phyloP scores from a whole-genome alignment of 2,888 invertebrate genomes.

The Eupithecia insigniata region DNA sequence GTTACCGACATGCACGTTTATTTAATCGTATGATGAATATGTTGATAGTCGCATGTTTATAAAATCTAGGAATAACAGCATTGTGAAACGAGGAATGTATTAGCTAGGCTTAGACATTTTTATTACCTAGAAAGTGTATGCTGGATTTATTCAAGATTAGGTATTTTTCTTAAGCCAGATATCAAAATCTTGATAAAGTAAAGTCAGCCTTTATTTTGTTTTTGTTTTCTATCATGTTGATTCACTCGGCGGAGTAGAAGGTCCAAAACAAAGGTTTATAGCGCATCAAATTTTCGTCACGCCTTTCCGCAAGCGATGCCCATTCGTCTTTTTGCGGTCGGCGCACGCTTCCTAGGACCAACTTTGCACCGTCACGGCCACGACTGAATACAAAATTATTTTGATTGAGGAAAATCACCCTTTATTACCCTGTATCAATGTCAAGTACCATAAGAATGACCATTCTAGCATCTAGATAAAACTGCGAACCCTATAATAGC shows the following conservation, averaged over 20 bases:
- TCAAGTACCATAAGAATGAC: conserved; percentile 43
- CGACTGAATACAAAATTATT: conserved; percentile 55
- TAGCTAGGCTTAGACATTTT: not conserved
- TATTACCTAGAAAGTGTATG: not conserved
- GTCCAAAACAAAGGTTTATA: conserved; percentile 36
- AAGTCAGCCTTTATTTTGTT: conserved; percentile 7
- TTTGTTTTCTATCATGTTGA: conserved; percentile 24
- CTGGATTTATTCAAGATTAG: not conserved
- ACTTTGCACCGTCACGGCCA: conserved; percentile 49
- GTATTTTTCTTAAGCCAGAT: conserved; percentile 8
- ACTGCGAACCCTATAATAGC: conserved; percentile 38
- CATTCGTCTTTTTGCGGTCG: conserved; percentile 45
- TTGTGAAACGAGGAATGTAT: not conserved
- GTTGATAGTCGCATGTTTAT: not conserved
- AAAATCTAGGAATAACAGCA: not conserved
- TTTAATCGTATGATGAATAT: not conserved
- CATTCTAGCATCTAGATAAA: conserved; percentile 34
- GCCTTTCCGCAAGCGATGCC: conserved; percentile 41
- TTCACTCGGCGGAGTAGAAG: conserved; percentile 25
- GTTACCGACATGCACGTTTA: conserved; percentile 22
- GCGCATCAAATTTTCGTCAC: conserved; percentile 45
- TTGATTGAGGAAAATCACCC: conserved; percentile 61
- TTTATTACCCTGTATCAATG: conserved; percentile 54
- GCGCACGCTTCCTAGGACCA: conserved; percentile 49
- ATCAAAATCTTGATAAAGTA: conserved; percentile 19